Evolutionary conservation across 2,888 invertebrate genomes (phyloP).

Genomic region (Erebia aethiops): DNA sequence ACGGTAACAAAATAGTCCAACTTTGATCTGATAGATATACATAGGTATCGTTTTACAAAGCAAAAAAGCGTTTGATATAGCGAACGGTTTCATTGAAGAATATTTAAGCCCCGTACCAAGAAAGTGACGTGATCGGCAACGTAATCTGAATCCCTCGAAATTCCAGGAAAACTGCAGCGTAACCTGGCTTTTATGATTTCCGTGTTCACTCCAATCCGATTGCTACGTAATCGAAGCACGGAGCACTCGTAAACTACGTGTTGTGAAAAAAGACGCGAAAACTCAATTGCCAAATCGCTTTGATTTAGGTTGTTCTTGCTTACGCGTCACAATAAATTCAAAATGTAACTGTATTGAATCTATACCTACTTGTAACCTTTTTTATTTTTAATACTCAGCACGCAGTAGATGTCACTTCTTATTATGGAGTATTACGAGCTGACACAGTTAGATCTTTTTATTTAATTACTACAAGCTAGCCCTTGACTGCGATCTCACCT

Average conservation of each 20-base stretch:
- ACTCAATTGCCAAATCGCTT: constrained; percentile 21
- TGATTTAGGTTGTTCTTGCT: constrained; percentile 22
- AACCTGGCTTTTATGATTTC: constrained; percentile 21
- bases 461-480: too few relatives aligned
- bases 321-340: constrained; percentile 13
- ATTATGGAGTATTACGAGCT: too few relatives aligned
- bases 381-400: too few relatives aligned
- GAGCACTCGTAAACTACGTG: constrained; percentile 18
- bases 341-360: neutral
- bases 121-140: constrained; percentile 6
- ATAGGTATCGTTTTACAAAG: neutral
- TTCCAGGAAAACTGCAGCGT: constrained; percentile 12
- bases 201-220: constrained; percentile 24
- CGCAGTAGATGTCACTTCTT: too few relatives aligned
- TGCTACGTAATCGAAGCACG: constrained; percentile 28
- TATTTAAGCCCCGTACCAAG: neutral
- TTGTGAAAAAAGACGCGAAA: constrained; percentile 29
- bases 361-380: too few relatives aligned
- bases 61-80: neutral
- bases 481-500: too few relatives aligned
- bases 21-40: neutral
- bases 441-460: too few relatives aligned
- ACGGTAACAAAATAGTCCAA: neutral
- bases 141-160: neutral
- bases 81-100: constrained; percentile 1